Evolutionary conservation across 2,797 vertebrate genomes (phyloP), one percentile per base, ranked within the genome.

Genomic region (Notolepis coatsorum): DNA sequence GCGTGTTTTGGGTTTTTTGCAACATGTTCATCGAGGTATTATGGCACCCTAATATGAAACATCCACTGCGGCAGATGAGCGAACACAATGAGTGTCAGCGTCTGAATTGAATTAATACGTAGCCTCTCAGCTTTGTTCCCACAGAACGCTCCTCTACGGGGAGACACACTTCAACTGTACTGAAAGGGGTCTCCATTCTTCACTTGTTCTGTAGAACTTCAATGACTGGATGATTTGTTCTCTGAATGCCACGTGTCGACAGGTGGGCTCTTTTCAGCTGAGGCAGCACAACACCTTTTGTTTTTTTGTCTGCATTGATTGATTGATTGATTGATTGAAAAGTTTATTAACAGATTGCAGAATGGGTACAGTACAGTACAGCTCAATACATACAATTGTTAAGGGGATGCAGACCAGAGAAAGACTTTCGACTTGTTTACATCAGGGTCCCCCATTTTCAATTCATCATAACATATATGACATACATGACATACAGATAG

Each of bases 161-260:
- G 71, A 81, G 71, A 84, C 68, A 78, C 78, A 82, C 84, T 88
- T 83, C 70, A 80, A 65, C 75, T 77, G 68, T 51, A 85, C 86
- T 88, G 76, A 84, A 51, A 53, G 46, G 57, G 75, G 74, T 82
- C 83, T 79, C 60, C 64, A 58, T 66, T 83, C 73, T 75, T 65
- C 65, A 43, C 76, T 81, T 59, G 27, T 67, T 80, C 84, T 84
- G 79, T 73, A 72, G 65, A 73, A 71, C 73, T 41, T 61, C 77
- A 80, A 80, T 81, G 82, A 89, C 81, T 86, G 77, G 66, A 81
- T 70, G 75, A 82, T 81, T 89, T 84, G 80, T 83, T 82, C 75
- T 73, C 48, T 68, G 78, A 85, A 78, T 68, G 71, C 74, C 25
- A 54, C 43, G 6, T 56, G 84, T 78, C 73, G 75, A 87, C 83